Evolutionary conservation across 53 echinoderm and acorn worm genomes (phyloP).

Genomic region (Paracentrotus lividus): DNA sequence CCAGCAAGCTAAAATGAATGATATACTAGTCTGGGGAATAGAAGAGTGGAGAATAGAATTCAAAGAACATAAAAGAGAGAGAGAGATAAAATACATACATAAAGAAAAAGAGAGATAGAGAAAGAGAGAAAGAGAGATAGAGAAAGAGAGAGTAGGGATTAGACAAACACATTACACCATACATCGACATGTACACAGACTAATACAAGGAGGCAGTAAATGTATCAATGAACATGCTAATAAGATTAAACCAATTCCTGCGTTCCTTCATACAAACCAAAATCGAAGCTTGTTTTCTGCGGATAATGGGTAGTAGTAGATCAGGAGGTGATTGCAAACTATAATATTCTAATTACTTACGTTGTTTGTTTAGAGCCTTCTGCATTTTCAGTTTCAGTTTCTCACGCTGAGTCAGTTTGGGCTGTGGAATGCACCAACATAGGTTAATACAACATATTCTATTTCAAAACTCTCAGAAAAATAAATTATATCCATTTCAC

Average conservation of each 20-base stretch:
- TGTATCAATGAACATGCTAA: background rate
- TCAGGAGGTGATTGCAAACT: constrained; percentile 35
- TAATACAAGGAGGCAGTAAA: background rate
- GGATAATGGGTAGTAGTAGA: background rate
- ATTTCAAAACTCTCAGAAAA: background rate
- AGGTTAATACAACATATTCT: constrained; percentile 50
- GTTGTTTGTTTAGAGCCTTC: constrained; percentile 96
- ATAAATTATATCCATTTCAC: background rate
- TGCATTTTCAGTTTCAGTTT: constrained; percentile 98
- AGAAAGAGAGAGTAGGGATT: background rate
- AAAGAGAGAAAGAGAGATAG: background rate
- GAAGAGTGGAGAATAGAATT: no score
- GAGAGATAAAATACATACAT: no score
- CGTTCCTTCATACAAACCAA: constrained; percentile 59
- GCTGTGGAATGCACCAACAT: constrained; percentile 71
- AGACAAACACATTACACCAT: background rate
- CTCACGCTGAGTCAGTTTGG: constrained; percentile 92
- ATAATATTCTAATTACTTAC: constrained; percentile 79
- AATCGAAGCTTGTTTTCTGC: constrained; percentile 22
- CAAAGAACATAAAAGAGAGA: background rate
- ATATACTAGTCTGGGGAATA: no score
- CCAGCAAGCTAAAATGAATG: no score
- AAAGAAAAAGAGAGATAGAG: no score
- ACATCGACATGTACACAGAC: background rate
- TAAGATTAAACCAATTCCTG: constrained; percentile 13